A percentile compares a stretch with the other conserved stretches of the same genome.
Conservation (phyloP, 1,140 invertebrate species). For the Musca vetustissima region DNA sequence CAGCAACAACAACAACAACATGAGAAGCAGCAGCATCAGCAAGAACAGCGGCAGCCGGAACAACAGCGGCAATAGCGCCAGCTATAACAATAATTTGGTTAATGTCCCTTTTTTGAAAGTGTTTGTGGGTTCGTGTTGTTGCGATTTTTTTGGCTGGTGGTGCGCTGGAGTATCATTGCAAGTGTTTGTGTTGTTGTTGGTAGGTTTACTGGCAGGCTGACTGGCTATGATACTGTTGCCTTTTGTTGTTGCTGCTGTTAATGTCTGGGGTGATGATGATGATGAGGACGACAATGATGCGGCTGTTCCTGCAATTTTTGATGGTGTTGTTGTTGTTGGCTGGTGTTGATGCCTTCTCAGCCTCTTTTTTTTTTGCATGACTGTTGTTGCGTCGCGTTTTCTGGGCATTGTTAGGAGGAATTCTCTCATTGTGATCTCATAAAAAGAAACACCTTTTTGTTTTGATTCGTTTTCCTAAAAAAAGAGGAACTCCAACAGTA, state of each 20-base stretch:
- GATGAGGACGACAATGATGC: background rate
- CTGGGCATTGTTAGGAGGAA: conserved; percentile 12
- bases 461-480: background rate
- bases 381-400: too few relatives aligned
- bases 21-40: background rate
- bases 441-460: conserved; percentile 16
- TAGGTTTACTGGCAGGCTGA: background rate
- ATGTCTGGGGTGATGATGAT: background rate
- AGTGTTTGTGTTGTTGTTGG: background rate
- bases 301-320: background rate
- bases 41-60: background rate
- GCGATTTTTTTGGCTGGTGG: too few relatives aligned
- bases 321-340: background rate
- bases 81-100: background rate
- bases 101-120: background rate
- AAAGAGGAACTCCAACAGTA: too few relatives aligned
- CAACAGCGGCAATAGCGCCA: background rate
- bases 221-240: background rate
- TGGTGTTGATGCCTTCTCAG: background rate
- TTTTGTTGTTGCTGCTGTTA: background rate
- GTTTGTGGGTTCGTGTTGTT: background rate
- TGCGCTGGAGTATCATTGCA: background rate
- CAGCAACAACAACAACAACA: too few relatives aligned
- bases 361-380: background rate
- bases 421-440: conserved; percentile 4